Evolutionary conservation across 2,888 invertebrate genomes (phyloP).

Genomic region (Diarsia rubi): DNA sequence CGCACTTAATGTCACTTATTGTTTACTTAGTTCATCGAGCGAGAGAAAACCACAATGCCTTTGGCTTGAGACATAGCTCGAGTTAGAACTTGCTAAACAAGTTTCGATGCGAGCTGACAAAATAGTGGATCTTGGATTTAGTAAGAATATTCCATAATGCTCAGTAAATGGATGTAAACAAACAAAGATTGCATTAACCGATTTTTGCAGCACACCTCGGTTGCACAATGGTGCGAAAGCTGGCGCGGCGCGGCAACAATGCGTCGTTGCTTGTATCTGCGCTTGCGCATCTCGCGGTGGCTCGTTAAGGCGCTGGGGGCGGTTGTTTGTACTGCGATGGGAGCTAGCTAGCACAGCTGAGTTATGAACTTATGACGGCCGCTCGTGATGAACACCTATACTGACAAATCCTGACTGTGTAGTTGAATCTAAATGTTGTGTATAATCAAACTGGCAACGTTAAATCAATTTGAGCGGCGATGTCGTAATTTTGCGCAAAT

Average conservation of each 20-base stretch:
- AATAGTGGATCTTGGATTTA: conserved; percentile 52
- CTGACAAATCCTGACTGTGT: conserved; percentile 64
- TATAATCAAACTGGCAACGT: conserved; percentile 53
- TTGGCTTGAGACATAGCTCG: conserved; percentile 44
- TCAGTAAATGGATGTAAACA: conserved; percentile 84
- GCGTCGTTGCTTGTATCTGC: conserved; percentile 86
- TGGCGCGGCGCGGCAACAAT: conserved; percentile 89
- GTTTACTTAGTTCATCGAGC: conserved; percentile 86
- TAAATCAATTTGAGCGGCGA: conserved; percentile 49
- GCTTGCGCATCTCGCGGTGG: conserved; percentile 87
- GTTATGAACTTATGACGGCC: conserved; percentile 76
- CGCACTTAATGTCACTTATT: conserved; percentile 88
- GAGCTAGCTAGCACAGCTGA: conserved; percentile 75
- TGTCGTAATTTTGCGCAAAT: conserved; percentile 44
- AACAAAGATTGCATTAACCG: conserved; percentile 86
- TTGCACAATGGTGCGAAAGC: conserved; percentile 90
- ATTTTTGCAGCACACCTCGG: conserved; percentile 84
- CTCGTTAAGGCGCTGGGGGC: conserved; percentile 88
- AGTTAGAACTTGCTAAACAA: conserved; percentile 43
- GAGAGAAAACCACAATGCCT: conserved; percentile 78
- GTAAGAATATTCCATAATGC: conserved; percentile 73
- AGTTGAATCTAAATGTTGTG: conserved; percentile 54
- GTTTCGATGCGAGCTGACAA: conserved; percentile 46
- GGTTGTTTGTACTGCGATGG: conserved; percentile 82
- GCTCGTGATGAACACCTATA: conserved; percentile 76